Percentiles rank a stretch among this genome's conserved stretches.
phyloP scores from a whole-genome alignment of 2,113 vertebrate species.

The Lagopus muta region DNA sequence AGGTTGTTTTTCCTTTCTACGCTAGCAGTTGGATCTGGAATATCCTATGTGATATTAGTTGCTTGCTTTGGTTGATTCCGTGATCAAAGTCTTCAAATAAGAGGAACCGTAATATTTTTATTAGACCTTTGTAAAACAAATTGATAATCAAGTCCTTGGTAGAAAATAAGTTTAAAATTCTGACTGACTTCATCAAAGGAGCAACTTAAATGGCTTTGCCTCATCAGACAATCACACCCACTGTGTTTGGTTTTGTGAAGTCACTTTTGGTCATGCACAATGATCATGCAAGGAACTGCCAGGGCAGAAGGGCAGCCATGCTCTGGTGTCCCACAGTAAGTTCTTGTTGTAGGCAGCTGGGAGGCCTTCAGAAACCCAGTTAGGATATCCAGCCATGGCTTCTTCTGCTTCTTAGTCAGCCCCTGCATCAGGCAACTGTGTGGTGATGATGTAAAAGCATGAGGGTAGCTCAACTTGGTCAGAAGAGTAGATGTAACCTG shows the following conservation, averaged over 20 bases:
- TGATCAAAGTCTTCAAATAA: background rate
- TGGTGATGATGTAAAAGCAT: background rate
- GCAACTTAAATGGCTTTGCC: background rate
- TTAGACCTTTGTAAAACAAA: background rate
- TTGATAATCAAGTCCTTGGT: background rate
- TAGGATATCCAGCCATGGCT: background rate
- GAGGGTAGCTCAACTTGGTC: background rate
- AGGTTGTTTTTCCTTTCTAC: background rate
- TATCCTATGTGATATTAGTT: background rate
- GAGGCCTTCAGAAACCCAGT: background rate
- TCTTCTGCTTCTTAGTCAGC: background rate
- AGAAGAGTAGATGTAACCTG: background rate
- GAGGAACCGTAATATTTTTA: background rate
- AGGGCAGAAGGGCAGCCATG: background rate
- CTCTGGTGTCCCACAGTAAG: background rate
- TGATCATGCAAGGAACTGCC: background rate
- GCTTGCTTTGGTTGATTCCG: background rate
- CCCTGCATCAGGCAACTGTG: fast-evolving
- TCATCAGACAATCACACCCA: background rate
- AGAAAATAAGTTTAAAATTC: background rate
- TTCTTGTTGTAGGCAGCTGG: background rate
- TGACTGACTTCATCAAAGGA: background rate
- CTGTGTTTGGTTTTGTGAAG: background rate
- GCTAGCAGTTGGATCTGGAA: background rate
- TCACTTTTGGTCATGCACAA: background rate